Base-by-base conservation (phyloP, 2,113 vertebrate species). In the Pteruthius melanotis region DNA sequence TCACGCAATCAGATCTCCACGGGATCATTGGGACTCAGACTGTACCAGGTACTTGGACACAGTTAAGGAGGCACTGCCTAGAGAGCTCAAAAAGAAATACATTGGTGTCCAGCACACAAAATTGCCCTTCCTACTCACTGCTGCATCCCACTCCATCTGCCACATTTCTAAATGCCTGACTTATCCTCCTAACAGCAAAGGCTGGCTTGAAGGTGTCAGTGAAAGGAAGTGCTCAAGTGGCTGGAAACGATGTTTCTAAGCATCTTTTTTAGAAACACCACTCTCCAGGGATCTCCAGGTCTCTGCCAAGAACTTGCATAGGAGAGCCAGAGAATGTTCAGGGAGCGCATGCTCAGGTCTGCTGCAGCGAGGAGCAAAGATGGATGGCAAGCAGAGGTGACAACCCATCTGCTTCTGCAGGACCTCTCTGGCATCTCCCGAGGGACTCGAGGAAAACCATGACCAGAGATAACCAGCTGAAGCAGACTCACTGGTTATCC, bases 301-400 rank as follows among this genome's bases (percentile, higher is more conserved):
- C 60, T 78, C 77, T 94, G 93, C 91, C 93, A 96, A 94, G 87
- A 91, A 78, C 77, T 82, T 1, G 52, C 60, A 78, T 18, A 54
- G 72, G 56, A 94, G 83, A 96, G 89, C 20, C 80, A 95, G 93
- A 53, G 83, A 81, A 83, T 28, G 66, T 60, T 90, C 71, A 80
- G 64, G 50, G 42, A 83, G 72, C 3, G 2, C 59, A 83, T 5
- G 6, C 42, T 66, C 54, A 9, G 45, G 64, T 3, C 45, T 94
- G 56, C 83, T 91, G 87, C 91, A 74, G 54, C 1, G 4, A 90
- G 71, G 66, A 83, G 68, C 37, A 49, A 65, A 81, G 71, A 89
- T 77, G 89, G 79, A 69, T 69, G 50, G 64, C 69, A 89, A 84
- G 64, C 47, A 93, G 91, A 93, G 87, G 91, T 93, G 87, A 84